phyloP scores from a whole-genome alignment of 2,797 vertebrate genomes.

The Ceryle rudis region DNA sequence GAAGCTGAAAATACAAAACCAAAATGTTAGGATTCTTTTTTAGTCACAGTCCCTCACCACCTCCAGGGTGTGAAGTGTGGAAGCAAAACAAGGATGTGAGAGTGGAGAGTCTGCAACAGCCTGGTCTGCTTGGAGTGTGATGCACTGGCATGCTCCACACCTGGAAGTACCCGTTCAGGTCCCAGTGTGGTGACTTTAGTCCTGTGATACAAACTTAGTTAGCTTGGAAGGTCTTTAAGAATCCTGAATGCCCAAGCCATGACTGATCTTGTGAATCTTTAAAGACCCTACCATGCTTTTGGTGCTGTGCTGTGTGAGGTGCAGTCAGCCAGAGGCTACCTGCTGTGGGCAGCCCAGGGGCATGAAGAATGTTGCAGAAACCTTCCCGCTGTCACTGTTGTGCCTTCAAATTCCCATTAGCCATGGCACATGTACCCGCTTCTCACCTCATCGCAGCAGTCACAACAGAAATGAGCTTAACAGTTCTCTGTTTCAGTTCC shows the following conservation, averaged over 20 bases:
- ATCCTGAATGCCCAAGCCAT: neutral
- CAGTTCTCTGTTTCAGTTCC: neutral
- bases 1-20: neutral
- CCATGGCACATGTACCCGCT: fast-evolving
- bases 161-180: neutral
- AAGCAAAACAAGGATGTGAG: neutral
- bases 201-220: neutral
- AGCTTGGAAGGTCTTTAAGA: neutral
- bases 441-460: neutral
- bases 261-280: neutral
- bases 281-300: neutral
- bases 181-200: neutral
- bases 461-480: neutral
- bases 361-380: neutral
- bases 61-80: neutral
- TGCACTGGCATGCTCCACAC: neutral
- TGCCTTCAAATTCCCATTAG: neutral
- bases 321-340: neutral
- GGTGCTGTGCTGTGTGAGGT: neutral
- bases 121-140: neutral
- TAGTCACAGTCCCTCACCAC: neutral
- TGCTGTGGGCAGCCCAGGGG: neutral
- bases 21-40: neutral
- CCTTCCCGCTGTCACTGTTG: fast-evolving
- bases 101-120: neutral